Base-by-base conservation (phyloP, 2,113 vertebrate genomes). In the Caranx melampygus region DNA sequence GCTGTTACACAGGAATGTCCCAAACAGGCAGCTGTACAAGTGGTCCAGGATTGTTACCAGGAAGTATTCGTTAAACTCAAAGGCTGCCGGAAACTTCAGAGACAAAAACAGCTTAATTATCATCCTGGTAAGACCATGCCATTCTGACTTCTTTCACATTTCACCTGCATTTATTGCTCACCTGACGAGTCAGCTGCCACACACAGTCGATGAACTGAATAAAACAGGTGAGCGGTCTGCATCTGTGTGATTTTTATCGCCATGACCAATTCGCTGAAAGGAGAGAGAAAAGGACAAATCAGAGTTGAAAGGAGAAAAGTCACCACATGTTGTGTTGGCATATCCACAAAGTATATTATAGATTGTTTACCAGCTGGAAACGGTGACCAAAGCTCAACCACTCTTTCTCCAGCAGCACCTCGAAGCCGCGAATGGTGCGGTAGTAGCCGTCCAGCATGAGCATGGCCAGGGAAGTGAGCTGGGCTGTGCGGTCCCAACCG, bases 131-230 rank as follows among this genome's bases (percentile, higher is more conserved):
- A 45, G 2, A 55, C 0, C 1, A 1, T 16, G 3, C 70, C 49
- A 45, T 37, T 42, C 15, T 15, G 12, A 54, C 49, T 16, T 42
- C 31, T 33, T 31, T 5, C 4, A 20, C 33, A 54, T 51, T 65
- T 14, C 14, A 51, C 21, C 0, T 4, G 0, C 34, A 44, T 7
- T 13, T 37, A 13, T 37, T n/a, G 1, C 76, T 78, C 90, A 99
- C 98, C 97, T 99, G 98, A 90, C 96, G 95, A n/a, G 97, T 98
- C 95, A 99, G 95, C 67, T 99, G 98, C 98, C 98, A 99, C 68
- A 99, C 98, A 34, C 96, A 99, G 92, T 99, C 98, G 9, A 99
- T 94, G 82, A 99, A 99, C 92, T 99, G 98, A 84, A 99, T 95
- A 60, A 99, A 83, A 99, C 96, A 2, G 98, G 98, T 0, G 98